A percentile compares a stretch with the other conserved stretches of the same genome.
Conservation (phyloP, 2,888 invertebrate species). For the Pachydiplax longipennis region DNA sequence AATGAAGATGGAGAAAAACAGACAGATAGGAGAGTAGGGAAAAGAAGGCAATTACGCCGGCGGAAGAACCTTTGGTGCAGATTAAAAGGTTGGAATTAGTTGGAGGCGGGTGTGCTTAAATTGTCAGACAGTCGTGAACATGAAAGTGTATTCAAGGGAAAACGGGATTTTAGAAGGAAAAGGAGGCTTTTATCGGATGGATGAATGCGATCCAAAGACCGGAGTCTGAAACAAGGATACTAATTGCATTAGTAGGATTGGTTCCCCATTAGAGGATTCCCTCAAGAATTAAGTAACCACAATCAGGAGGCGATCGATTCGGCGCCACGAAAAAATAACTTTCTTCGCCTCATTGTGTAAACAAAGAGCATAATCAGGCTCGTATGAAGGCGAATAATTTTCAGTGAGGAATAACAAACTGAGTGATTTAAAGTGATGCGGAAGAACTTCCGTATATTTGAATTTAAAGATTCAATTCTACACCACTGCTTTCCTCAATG, state of each 20-base stretch:
- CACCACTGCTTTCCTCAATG: no score
- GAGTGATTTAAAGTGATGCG: no score
- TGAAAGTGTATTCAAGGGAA: background rate
- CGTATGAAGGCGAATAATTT: background rate
- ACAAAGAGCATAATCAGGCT: background rate
- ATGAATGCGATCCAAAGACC: background rate
- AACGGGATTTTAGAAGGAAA: background rate
- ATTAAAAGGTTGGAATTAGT: background rate
- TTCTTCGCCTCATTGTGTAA: background rate
- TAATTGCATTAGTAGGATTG: background rate
- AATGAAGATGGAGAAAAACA: background rate
- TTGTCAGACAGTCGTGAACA: background rate
- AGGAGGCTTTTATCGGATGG: background rate
- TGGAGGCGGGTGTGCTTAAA: background rate
- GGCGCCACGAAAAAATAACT: background rate
- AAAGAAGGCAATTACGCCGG: background rate
- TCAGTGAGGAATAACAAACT: no score
- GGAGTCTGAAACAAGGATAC: background rate
- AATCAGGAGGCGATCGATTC: background rate
- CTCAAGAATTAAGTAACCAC: background rate
- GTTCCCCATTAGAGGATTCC: background rate
- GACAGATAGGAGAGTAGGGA: background rate
- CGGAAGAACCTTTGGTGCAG: background rate
- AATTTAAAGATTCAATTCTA: no score
- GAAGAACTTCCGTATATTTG: no score